Evolutionary conservation across 2,797 vertebrate species (phyloP).

Genomic region (Scarus forsteni): DNA sequence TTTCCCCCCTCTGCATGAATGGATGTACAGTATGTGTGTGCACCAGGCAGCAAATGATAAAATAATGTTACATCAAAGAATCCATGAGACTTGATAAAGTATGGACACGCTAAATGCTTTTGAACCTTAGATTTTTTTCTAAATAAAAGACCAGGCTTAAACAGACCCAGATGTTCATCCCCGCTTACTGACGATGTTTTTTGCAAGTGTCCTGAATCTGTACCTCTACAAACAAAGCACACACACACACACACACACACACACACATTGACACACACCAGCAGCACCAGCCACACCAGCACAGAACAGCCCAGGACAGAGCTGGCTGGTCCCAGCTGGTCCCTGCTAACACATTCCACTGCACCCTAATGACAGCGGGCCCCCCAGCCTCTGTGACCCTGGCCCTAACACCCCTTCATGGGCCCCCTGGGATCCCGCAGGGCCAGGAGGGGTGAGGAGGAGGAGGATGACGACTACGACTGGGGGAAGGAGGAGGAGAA

Average conservation of each 20-base stretch:
- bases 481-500: constrained; percentile 35
- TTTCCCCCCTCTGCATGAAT: no score
- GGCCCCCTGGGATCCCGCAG: constrained; percentile 82
- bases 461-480: constrained; percentile 15
- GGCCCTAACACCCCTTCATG: constrained; percentile 86
- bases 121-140: no score
- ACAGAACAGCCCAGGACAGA: constrained; percentile 61
- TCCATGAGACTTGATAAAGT: no score
- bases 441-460: constrained; percentile 75
- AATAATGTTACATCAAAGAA: no score
- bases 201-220: constrained; percentile 58
- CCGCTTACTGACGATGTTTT: no score
- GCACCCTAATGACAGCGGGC: constrained; percentile 88
- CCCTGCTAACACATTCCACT: constrained; percentile 88
- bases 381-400: constrained; percentile 82
- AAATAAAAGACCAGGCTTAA: no score
- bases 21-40: no score
- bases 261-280: constrained; percentile 10
- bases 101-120: no score
- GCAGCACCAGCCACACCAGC: constrained; percentile 70
- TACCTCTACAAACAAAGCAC: constrained; percentile 12
- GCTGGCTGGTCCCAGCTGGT: constrained; percentile 86
- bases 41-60: no score
- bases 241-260: constrained; percentile 30
- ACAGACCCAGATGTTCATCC: no score